Conservation (phyloP, 2,797 vertebrate species). For the Notoglanidium macrostoma region DNA sequence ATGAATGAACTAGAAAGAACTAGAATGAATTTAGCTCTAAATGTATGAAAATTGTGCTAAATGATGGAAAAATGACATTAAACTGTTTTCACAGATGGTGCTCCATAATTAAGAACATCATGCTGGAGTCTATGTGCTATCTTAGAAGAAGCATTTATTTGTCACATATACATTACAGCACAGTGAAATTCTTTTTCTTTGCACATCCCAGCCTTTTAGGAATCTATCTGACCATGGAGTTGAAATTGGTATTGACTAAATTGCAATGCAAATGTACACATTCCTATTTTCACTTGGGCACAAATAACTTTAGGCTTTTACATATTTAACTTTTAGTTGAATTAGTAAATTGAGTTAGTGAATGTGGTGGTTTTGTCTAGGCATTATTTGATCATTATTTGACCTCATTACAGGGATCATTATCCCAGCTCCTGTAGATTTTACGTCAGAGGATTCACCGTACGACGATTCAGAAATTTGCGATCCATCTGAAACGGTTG, state of each 20-base stretch:
- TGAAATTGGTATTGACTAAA: background rate
- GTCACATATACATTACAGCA: no score
- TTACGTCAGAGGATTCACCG: conserved; percentile 49
- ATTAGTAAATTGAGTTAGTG: no score
- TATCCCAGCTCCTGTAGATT: conserved; percentile 49
- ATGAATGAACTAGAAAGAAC: no score
- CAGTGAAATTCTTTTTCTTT: no score
- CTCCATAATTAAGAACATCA: background rate
- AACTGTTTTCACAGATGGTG: no score
- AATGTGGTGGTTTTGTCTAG: background rate
- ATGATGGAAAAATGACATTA: no score
- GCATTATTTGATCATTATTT: background rate
- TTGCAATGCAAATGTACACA: background rate
- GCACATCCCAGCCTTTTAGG: no score
- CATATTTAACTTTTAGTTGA: background rate
- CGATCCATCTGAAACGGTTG: background rate
- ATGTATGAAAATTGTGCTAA: no score
- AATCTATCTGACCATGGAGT: background rate
- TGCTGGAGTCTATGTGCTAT: background rate
- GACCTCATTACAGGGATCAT: conserved; percentile 33
- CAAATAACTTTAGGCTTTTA: background rate
- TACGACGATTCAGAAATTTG: conserved; percentile 44
- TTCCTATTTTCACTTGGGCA: background rate
- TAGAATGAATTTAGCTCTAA: no score
- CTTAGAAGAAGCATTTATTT: no score